Percentiles rank a stretch among this genome's conserved stretches.
These are phyloP conservation scores for Trissolcus japonicus DNA, from an alignment of 2,888 invertebrate species.

Conservation along the genomic window DNA sequence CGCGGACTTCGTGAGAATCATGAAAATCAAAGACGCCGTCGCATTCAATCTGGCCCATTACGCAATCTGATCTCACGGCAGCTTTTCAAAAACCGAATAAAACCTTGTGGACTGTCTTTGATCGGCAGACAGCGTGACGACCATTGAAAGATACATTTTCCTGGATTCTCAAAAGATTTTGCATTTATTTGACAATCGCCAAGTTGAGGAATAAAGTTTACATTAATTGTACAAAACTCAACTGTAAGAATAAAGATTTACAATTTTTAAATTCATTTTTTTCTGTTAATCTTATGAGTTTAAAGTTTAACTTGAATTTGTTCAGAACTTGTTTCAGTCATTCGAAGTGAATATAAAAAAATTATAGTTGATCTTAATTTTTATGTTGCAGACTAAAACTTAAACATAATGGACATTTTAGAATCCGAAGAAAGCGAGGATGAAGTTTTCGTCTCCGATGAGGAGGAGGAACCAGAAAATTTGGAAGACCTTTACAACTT, in stretches of 20 bases:
- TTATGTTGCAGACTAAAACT: too few species aligned
- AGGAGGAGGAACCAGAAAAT: neutral
- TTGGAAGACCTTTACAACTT: neutral
- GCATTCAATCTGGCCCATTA: constrained; percentile 70
- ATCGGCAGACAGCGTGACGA: constrained; percentile 47
- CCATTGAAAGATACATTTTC: constrained; percentile 21
- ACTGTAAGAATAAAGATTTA: constrained; percentile 1
- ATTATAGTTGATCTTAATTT: too few species aligned
- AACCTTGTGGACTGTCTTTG: constrained; percentile 51
- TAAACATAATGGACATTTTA: too few species aligned
- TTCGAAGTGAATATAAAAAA: too few species aligned
- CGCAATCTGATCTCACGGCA: constrained; percentile 69
- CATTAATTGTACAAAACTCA: neutral
- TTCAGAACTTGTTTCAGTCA: too few species aligned
- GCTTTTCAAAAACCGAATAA: constrained; percentile 52
- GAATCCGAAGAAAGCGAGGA: neutral
- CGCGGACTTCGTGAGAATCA: constrained; percentile 71
- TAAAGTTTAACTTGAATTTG: too few species aligned
- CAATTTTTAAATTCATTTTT: neutral
- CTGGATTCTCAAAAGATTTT: constrained; percentile 8
- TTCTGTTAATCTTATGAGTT: neutral
- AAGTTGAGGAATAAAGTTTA: too few species aligned
- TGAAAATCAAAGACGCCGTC: constrained; percentile 71
- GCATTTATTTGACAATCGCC: constrained; percentile 23
- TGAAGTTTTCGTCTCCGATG: too few species aligned